Evolutionary conservation across 2,797 vertebrate species (phyloP).

Genomic region (Microctenopoma steveboyesi): DNA sequence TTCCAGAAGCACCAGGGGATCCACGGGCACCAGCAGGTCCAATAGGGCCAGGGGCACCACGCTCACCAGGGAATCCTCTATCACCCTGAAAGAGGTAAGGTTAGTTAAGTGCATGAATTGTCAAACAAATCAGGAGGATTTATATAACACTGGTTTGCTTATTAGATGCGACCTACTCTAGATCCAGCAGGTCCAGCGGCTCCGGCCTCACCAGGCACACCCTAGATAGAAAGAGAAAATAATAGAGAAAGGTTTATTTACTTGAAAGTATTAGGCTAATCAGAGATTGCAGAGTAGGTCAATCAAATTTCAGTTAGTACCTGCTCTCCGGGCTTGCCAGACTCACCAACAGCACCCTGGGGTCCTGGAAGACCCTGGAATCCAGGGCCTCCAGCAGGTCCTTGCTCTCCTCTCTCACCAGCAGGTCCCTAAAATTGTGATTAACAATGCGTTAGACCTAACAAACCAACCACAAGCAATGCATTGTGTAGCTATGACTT

Average conservation of each 20-base stretch:
- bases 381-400: slow-evolving; percentile 88
- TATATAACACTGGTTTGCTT: not conserved
- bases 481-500: not conserved
- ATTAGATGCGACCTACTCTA: slow-evolving; percentile 87
- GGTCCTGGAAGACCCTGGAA: slow-evolving; percentile 99
- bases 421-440: slow-evolving; percentile 64
- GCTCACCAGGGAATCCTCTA: slow-evolving; percentile 97
- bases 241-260: not conserved
- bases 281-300: not conserved
- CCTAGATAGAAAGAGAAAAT: slow-evolving; percentile 78
- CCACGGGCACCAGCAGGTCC: slow-evolving; percentile 92
- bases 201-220: slow-evolving; percentile 91
- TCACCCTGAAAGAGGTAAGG: slow-evolving; percentile 85
- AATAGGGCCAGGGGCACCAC: slow-evolving; percentile 88
- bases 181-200: slow-evolving; percentile 87
- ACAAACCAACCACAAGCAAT: slow-evolving; percentile 1
- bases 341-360: slow-evolving; percentile 91
- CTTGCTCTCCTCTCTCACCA: slow-evolving; percentile 97
- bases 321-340: slow-evolving; percentile 96
- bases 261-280: not conserved
- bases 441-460: slow-evolving; percentile 15
- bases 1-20: slow-evolving; percentile 90
- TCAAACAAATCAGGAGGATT: slow-evolving; percentile 8
- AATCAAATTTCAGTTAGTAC: slow-evolving; percentile 71
- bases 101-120: not conserved